Evolutionary conservation across 30 jellyfish, hydroid and myxozoan genomes (phyloP).

Genomic region (Hydractinia echinata): DNA sequence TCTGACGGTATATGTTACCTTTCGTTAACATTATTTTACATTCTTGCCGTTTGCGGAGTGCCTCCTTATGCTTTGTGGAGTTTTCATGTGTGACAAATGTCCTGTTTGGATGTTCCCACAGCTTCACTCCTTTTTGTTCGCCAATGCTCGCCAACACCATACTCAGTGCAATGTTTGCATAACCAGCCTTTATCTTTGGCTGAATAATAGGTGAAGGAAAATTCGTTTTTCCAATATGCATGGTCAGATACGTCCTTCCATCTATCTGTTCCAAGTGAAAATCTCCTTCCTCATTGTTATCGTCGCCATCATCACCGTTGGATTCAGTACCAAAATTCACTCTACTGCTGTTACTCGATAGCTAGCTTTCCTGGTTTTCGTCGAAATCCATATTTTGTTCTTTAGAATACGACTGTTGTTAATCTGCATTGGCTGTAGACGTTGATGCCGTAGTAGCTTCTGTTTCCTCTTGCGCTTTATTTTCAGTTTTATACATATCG

Average conservation of each 20-base stretch:
- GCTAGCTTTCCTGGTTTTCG: not conserved
- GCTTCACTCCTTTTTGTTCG: slow-evolving; percentile 17
- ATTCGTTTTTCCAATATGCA: not conserved
- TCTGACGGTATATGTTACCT: slow-evolving; percentile 19
- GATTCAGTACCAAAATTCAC: not conserved
- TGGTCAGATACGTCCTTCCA: not conserved
- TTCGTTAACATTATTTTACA: not conserved
- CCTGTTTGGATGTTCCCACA: slow-evolving; percentile 15
- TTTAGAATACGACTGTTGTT: no score
- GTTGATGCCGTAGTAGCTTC: not conserved
- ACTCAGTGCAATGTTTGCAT: not conserved
- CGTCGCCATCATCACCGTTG: not conserved
- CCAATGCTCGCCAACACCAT: slow-evolving; percentile 21
- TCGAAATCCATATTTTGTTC: no score
- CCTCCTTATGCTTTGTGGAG: not conserved
- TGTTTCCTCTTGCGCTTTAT: not conserved
- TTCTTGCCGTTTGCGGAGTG: slow-evolving; percentile 4
- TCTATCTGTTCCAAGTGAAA: not conserved
- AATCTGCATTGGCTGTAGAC: not conserved
- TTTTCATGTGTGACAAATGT: slow-evolving; percentile 12
- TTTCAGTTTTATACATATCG: not conserved
- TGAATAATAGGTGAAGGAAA: not conserved
- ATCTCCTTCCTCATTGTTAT: not conserved
- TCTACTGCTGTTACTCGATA: not conserved
- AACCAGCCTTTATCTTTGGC: not conserved